Conservation (phyloP, 2,888 invertebrate species). For the Scaptomyza reducta region DNA sequence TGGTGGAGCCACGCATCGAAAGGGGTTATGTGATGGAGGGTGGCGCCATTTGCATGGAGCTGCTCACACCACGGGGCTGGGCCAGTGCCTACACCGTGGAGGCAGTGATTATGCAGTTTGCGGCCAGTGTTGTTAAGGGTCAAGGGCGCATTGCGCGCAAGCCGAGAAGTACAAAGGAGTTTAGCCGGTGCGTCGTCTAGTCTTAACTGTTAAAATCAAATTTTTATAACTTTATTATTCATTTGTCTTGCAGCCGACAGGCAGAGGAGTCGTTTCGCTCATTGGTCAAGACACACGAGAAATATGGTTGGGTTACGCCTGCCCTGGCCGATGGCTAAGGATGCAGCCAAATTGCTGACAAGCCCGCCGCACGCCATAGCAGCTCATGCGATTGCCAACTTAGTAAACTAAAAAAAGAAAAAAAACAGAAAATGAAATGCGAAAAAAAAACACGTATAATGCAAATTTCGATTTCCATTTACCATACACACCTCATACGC, state of each 20-base stretch:
- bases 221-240: not conserved
- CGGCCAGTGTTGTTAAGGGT: constrained; percentile 94
- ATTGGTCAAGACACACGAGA: constrained; percentile 94
- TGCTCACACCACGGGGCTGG: constrained; percentile 94
- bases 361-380: constrained; percentile 56
- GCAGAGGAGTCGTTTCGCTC: constrained; percentile 96
- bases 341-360: constrained; percentile 6
- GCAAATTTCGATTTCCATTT: constrained; percentile 51
- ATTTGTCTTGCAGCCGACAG: constrained; percentile 85
- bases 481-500: constrained; percentile 35
- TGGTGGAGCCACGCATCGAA: constrained; percentile 91
- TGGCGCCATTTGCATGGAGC: constrained; percentile 95
- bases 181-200: constrained; percentile 85
- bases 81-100: constrained; percentile 87
- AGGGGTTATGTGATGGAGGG: constrained; percentile 96
- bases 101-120: constrained; percentile 95
- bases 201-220: not conserved
- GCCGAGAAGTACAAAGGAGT: constrained; percentile 91
- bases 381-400: constrained; percentile 74
- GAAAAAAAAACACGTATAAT: constrained; percentile 10
- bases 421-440: constrained; percentile 3
- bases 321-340: constrained; percentile 92
- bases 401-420: constrained; percentile 43
- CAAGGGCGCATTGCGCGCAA: constrained; percentile 93
- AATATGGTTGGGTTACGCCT: constrained; percentile 96